Conservation (phyloP, 2,113 vertebrate genomes). For the Xenopus borealis region DNA sequence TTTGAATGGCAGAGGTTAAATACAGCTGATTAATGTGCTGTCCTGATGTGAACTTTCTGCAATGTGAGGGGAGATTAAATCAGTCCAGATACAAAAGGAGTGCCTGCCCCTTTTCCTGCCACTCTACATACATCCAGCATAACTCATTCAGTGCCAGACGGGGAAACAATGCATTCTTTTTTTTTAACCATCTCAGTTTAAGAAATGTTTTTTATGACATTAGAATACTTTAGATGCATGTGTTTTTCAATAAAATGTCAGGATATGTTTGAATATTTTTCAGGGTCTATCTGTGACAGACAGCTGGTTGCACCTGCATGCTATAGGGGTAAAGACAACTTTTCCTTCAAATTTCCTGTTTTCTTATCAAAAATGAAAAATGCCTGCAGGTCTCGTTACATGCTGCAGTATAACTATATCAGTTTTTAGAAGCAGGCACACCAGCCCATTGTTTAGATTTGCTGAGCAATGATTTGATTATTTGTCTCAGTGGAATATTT, state of each 20-base stretch:
- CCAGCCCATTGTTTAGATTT: constrained; percentile 25
- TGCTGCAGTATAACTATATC: constrained; percentile 2
- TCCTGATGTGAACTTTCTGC: constrained; percentile 25
- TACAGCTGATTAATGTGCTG: constrained; percentile 22
- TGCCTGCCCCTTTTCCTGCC: not conserved
- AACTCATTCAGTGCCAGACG: too few relatives aligned
- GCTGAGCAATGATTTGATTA: constrained; percentile 30
- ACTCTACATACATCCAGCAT: not conserved
- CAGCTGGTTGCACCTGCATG: too few relatives aligned
- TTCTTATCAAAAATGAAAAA: too few relatives aligned
- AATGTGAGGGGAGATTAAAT: not conserved
- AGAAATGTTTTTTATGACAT: not conserved
- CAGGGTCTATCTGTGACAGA: too few relatives aligned
- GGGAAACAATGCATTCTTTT: too few relatives aligned
- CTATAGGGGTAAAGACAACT: too few relatives aligned
- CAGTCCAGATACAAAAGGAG: not conserved
- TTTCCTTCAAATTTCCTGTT: too few relatives aligned
- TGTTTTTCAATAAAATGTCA: too few relatives aligned
- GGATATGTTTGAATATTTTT: too few relatives aligned
- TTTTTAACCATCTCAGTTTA: not conserved
- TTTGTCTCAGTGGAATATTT: constrained; percentile 21
- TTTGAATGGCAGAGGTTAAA: constrained; percentile 36
- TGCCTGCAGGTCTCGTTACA: constrained; percentile 13
- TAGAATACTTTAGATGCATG: too few relatives aligned
- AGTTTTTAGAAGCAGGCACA: constrained; percentile 11